phyloP scores from a whole-genome alignment of 2,888 invertebrate species.

The Brachypalpus laphriformis region DNA sequence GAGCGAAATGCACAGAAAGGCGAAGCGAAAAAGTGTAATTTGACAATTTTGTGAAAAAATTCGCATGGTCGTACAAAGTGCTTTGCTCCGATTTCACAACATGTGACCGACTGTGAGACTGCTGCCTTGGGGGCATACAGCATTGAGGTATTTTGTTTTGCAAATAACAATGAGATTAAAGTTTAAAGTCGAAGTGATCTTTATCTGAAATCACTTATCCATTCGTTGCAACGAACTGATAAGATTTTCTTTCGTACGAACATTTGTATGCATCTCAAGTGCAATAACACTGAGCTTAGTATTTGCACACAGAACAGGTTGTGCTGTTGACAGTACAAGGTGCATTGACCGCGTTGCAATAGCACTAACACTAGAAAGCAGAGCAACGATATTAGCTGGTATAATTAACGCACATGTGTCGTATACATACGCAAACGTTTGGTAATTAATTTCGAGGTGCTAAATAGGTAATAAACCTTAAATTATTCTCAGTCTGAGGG shows the following conservation, averaged over 20 bases:
- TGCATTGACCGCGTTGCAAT: slow-evolving; percentile 64
- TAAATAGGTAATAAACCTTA: background rate
- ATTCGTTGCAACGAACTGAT: slow-evolving; percentile 43
- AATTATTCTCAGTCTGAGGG: slow-evolving; percentile 4
- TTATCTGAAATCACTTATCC: too few species aligned
- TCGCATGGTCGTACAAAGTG: slow-evolving; percentile 29
- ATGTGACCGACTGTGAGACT: slow-evolving; percentile 27
- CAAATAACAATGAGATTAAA: background rate
- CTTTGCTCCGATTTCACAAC: slow-evolving; percentile 31
- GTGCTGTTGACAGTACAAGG: slow-evolving; percentile 61
- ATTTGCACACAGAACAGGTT: slow-evolving; percentile 72
- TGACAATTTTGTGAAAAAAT: slow-evolving; percentile 56
- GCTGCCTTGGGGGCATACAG: slow-evolving; percentile 21
- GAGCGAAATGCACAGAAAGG: slow-evolving; percentile 12
- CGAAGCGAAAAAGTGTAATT: slow-evolving; percentile 46
- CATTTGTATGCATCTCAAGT: slow-evolving; percentile 46
- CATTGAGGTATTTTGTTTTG: too few species aligned
- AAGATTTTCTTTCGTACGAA: slow-evolving; percentile 17
- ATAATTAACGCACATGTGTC: slow-evolving; percentile 47
- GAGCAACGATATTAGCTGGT: slow-evolving; percentile 19
- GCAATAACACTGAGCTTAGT: slow-evolving; percentile 53
- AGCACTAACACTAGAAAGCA: slow-evolving; percentile 15
- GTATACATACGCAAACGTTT: background rate
- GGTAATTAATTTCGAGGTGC: slow-evolving; percentile 14
- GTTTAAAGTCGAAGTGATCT: background rate